Base-by-base conservation (phyloP, 2,888 invertebrate species). In the Aspidapion aeneum region DNA sequence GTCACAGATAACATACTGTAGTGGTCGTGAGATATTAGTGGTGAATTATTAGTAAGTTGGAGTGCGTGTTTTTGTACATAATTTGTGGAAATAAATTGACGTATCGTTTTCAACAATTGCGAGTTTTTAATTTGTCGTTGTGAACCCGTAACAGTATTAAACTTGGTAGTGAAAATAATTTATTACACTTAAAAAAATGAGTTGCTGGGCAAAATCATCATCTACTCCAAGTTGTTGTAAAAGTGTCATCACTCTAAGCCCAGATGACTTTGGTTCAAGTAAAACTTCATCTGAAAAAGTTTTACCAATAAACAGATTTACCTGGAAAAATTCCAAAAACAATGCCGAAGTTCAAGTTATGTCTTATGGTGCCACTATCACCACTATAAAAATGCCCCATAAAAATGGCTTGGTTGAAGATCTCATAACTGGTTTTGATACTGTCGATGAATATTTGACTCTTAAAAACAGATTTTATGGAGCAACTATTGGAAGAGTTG, bases 361-460 rank as follows among this genome's bases (percentile, higher is more conserved):
- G 62, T 88, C 89, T n/a, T 91, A 91, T 72, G 96, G 96, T 50
- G 96, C 94, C 0, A 91, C 92, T 1, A 87, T 96, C 62, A 91
- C 90, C 0, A 84, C 88, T n/a, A 85, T 96, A 12, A 85, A 86
- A 76, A 86, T 90, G 1, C 93, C 93, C 0, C 91, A 94, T 76
- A 87, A 84, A 69, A 81, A 86, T 75, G 93, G 93, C 35, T 80
- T 83, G 7, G 73, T 90, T 3, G 89, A 86, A 21, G 96, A 96
- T 75, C 84, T 96, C 16, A 86, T 90, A 1, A 86, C 93, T 66
- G 96, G 96, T 17, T 96, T 90, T 74, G 93, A 94, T 77, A 84
- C 88, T 63, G 82, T 95, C 71, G 84, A 89, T 82, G 94, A 66
- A 55, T 71, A 71, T 55, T 48, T 65, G 17, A 57, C 59, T 16